Percentiles rank a stretch among this genome's conserved stretches.
Evolutionary conservation across 1,140 invertebrate genomes (phyloP).

Genomic region (Cydia pomonella): DNA sequence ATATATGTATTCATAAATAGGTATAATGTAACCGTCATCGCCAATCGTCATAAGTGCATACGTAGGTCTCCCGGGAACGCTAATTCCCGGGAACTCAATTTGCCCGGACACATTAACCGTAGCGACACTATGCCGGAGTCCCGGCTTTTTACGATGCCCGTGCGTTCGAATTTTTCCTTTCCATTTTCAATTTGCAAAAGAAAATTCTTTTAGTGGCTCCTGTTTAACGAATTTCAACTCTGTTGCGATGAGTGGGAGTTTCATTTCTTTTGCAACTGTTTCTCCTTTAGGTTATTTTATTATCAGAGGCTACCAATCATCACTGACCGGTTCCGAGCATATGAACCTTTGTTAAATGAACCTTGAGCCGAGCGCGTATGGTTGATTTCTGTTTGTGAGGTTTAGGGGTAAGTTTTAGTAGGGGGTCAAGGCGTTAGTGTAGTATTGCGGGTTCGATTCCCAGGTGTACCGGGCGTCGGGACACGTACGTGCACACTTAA

Average conservation of each 20-base stretch:
- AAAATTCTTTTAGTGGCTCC: constrained; percentile 50
- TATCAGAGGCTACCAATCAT: constrained; percentile 56
- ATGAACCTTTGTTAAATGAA: constrained; percentile 35
- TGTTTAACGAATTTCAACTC: constrained; percentile 14
- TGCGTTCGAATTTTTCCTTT: constrained; percentile 60
- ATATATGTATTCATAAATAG: background rate
- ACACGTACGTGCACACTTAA: constrained; percentile 75
- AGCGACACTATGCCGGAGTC: constrained; percentile 54
- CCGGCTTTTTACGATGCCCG: constrained; percentile 63
- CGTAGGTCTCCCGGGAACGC: constrained; percentile 57
- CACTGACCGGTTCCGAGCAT: constrained; percentile 58
- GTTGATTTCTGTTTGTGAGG: constrained; percentile 44
- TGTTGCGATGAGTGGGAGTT: constrained; percentile 39
- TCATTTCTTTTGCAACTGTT: constrained; percentile 40
- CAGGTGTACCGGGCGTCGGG: constrained; percentile 70
- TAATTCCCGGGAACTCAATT: constrained; percentile 78
- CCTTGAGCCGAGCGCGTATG: constrained; percentile 36
- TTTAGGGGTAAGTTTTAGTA: constrained; percentile 39
- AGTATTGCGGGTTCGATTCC: constrained; percentile 76
- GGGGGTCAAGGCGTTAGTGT: constrained; percentile 71
- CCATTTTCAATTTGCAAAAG: constrained; percentile 68
- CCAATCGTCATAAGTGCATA: constrained; percentile 31
- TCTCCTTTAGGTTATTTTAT: constrained; percentile 50
- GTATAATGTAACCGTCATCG: constrained; percentile 37
- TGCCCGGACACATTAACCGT: constrained; percentile 74